Conservation (phyloP, 2,113 vertebrate genomes). For the Hippocampus zosterae region DNA sequence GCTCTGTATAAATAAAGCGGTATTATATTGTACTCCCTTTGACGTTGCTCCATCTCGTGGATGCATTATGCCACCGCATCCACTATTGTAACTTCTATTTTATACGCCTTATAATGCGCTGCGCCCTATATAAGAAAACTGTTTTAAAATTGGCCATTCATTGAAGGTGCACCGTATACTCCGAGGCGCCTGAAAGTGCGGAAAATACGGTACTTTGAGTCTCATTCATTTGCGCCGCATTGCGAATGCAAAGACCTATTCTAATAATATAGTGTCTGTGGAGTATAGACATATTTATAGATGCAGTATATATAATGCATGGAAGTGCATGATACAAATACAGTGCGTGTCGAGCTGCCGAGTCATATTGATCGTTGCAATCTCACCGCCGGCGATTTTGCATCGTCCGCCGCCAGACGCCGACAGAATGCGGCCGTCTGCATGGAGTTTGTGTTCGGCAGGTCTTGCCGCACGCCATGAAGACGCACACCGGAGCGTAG, state of each 20-base stretch:
- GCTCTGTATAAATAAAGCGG: too few relatives aligned
- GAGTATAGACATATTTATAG: not conserved
- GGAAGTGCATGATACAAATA: slow-evolving; percentile 24
- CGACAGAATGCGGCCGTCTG: slow-evolving; percentile 15
- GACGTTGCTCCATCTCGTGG: too few relatives aligned
- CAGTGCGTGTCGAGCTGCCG: slow-evolving; percentile 7
- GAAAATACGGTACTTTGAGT: too few relatives aligned
- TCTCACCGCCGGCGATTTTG: slow-evolving; percentile 7
- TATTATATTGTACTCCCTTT: too few relatives aligned
- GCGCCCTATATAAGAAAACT: too few relatives aligned
- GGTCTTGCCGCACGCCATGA: slow-evolving; percentile 21
- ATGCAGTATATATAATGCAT: slow-evolving; percentile 19
- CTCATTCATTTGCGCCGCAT: not conserved
- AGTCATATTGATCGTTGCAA: slow-evolving; percentile 28
- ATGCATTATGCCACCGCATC: too few relatives aligned
- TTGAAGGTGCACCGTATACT: too few relatives aligned
- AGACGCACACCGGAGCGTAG: not conserved
- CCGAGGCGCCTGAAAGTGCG: too few relatives aligned
- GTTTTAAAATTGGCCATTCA: too few relatives aligned
- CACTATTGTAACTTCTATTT: too few relatives aligned
- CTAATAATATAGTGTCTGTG: not conserved
- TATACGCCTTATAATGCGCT: too few relatives aligned
- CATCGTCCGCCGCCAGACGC: slow-evolving; percentile 2
- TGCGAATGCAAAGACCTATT: not conserved
- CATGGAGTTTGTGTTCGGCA: slow-evolving; percentile 1